Evolutionary conservation across 2,888 invertebrate genomes (phyloP), one percentile per base, ranked within the genome.

Genomic region (Carcina quercana): DNA sequence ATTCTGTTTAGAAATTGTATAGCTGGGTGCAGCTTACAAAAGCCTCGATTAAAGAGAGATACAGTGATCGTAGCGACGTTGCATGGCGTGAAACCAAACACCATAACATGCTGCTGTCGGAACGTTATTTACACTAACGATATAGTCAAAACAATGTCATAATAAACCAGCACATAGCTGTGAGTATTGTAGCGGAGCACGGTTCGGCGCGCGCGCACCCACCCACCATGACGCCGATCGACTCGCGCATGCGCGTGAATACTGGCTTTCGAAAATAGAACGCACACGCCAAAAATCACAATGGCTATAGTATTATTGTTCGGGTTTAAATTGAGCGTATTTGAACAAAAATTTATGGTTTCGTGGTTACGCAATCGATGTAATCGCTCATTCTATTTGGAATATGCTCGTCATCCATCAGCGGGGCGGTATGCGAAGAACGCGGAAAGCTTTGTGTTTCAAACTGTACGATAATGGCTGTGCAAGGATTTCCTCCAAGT

Each of bases 201-300:
- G 67, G 59, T 59, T 61, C 61, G 63, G 39, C 63, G 70, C 63
- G 45, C 59, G 52, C 62, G 63, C 72, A 63, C 52, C 38, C 58
- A 62, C 64, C 73, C 57, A 62, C 63, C 72, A 52, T 72, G 59
- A 61, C 66, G 51, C 37, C 28, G 20, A 59, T 61, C 53, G 50
- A 52, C 45, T 41, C 48, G 59, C 60, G 61, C 62, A 50, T 50
- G 63, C 59, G 50, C 64, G 50, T 57, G 59, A 59, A 59, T 45
- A 49, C 52, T 48, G 42, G 58, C 59, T 67, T 61, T 62, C 61
- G 53, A 60, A 70, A 65, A 62, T 61, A 53, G 57, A 51, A 60
- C 60, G 42, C 43, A 44, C 46, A 38, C 47, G 42, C 45, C 40
- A 41, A 32, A 41, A 32, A 35, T 31, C 28, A 53, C 46, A 49